Evolutionary conservation across 2,888 invertebrate species (phyloP), one percentile per base, ranked within the genome.

Genomic region (Amphipoea oculea): DNA sequence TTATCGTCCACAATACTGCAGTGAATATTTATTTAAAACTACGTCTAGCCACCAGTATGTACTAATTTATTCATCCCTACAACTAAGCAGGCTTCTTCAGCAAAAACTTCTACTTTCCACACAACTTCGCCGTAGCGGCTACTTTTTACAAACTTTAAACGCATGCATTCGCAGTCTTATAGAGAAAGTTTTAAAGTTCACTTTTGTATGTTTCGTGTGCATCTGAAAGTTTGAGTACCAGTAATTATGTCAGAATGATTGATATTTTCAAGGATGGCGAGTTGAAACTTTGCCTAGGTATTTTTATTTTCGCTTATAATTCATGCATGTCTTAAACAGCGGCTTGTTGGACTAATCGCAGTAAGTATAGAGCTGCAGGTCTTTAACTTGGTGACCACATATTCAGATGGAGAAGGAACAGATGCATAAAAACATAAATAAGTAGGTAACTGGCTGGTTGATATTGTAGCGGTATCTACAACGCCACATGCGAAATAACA

Each of bases 41-140:
- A 45, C 66, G 82, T 79, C 79, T 80, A 67, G 69, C 83, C 80
- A 77, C 48, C 23, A 75, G 66, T 81, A 54, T 23, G 73, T 78
- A 89, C 81, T 88, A 86, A 89, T 88, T 88, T 88, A 89, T 89
- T 89, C 84, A 87, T 85, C 79, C 74, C 62, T 62, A 87, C 78
- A 87, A 89, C 88, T 86, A 87, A 73, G 73, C 80, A 87, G 81
- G 78, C 77, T 86, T 85, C 84, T 87, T 86, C 71, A 86, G 81
- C 81, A 81, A 86, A 84, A 85, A 82, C 89, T 84, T 81, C 54
- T 48, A 87, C 71, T 87, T 87, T 87, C 82, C 87, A 82, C 86
- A 80, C 81, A 88, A 89, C 84, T 88, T 89, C 45, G 62, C 79
- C 79, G 73, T 82, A 72, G 71, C 74, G 78, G 79, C 87, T 82